Evolutionary conservation across 2,113 vertebrate species (phyloP).

Genomic region (Trogon surrucura): DNA sequence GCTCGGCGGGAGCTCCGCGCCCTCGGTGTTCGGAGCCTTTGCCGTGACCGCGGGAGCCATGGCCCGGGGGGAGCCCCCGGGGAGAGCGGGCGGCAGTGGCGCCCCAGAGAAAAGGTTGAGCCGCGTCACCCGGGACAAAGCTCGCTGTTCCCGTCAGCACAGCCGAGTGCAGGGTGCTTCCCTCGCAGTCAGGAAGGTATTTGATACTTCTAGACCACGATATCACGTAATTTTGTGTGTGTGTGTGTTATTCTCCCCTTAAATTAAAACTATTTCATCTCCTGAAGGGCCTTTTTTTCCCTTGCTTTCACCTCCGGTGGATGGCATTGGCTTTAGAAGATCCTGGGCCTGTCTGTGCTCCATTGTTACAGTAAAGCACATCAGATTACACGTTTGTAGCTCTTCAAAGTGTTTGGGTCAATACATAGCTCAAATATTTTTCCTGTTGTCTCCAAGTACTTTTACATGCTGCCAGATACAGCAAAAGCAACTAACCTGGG

Average conservation of each 20-base stretch:
- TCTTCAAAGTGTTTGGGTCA: rapidly evolving
- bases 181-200: background rate
- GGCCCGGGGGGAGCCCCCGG: background rate
- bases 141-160: no score
- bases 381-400: background rate
- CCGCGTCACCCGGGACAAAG: background rate
- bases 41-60: background rate
- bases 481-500: rapidly evolving
- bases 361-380: rapidly evolving
- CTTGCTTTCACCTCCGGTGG: background rate
- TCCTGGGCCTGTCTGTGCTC: rapidly evolving
- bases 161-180: background rate
- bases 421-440: rapidly evolving
- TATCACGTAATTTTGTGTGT: rapidly evolving
- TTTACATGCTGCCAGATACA: background rate
- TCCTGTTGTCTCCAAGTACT: rapidly evolving
- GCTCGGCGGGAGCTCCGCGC: no score
- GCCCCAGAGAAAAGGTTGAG: background rate
- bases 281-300: rapidly evolving
- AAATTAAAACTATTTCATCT: background rate
- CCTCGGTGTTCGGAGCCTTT: background rate
- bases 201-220: rapidly evolving
- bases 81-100: rapidly evolving
- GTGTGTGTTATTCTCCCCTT: rapidly evolving
- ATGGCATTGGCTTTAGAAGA: background rate